A percentile compares a stretch with the other conserved stretches of the same genome.
phyloP scores from a whole-genome alignment of 2,113 vertebrate genomes.

The Apistogramma diplotaenia region DNA sequence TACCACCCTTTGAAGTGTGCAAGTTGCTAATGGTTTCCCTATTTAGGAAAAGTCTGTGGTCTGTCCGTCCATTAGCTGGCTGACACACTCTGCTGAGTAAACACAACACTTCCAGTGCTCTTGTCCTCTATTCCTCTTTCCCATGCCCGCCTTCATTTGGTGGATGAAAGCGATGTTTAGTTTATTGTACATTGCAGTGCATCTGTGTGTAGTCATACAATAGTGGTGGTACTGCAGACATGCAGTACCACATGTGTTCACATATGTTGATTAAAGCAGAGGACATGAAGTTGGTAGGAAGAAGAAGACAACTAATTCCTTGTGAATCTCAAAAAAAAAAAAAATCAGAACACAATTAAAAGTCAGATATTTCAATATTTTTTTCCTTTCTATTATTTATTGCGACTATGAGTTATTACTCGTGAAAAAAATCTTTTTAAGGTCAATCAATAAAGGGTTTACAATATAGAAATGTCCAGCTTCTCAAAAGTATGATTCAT shows the following conservation, averaged over 20 bases:
- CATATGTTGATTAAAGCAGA: not conserved
- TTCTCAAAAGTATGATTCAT: not conserved
- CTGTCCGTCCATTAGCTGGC: slow-evolving; percentile 60
- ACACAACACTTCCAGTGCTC: slow-evolving; percentile 56
- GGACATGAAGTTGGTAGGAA: not conserved
- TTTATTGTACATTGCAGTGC: not conserved
- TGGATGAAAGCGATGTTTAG: slow-evolving; percentile 18
- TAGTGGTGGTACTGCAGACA: not conserved
- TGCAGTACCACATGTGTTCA: not conserved
- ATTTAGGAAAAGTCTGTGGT: slow-evolving; percentile 45
- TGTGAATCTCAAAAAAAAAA: not conserved
- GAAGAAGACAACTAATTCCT: not conserved
- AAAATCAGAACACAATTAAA: not conserved
- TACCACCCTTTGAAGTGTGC: slow-evolving; percentile 60
- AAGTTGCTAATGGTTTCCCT: slow-evolving; percentile 62
- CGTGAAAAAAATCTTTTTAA: not conserved
- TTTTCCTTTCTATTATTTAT: not conserved
- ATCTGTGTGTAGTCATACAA: not conserved
- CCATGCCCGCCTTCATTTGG: not conserved
- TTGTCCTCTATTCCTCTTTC: slow-evolving; percentile 29
- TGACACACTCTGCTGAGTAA: slow-evolving; percentile 66
- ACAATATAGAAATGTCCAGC: not conserved
- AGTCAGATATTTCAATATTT: not conserved
- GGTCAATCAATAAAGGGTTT: not conserved
- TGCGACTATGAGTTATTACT: not conserved